phyloP scores from a whole-genome alignment of 2,888 invertebrate species.

The Tuta absoluta region DNA sequence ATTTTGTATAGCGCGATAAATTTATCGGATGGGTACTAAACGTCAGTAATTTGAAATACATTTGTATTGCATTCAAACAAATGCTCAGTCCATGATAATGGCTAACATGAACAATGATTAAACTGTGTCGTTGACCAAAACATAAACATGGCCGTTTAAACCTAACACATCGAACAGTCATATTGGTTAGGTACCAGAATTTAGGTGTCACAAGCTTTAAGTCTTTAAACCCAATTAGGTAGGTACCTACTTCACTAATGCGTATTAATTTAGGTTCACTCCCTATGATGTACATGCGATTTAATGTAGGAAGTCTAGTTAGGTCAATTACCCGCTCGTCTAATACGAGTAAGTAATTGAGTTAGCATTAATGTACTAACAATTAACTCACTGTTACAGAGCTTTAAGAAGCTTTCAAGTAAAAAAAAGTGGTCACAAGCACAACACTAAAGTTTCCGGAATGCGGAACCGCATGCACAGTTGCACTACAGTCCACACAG shows the following conservation, averaged over 20 bases:
- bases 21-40: neutral
- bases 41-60: neutral
- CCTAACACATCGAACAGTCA: neutral
- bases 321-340: neutral
- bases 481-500: neutral
- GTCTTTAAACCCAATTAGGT: no score
- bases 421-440: neutral
- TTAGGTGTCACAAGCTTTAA: slow-evolving; percentile 9
- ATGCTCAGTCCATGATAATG: slow-evolving; percentile 24
- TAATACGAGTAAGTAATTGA: neutral
- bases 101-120: slow-evolving; percentile 18
- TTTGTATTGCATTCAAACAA: slow-evolving; percentile 8
- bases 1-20: neutral
- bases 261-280: slow-evolving; percentile 5
- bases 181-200: neutral
- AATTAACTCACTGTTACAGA: neutral
- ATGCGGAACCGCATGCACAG: slow-evolving; percentile 27
- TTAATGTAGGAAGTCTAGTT: neutral
- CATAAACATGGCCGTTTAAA: slow-evolving; percentile 23
- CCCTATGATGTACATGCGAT: no score
- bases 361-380: neutral
- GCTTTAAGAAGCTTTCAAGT: slow-evolving; percentile 3
- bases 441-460: slow-evolving; percentile 11
- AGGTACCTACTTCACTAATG: no score
- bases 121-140: slow-evolving; percentile 18